Evolutionary conservation across 2,888 invertebrate genomes (phyloP).

Genomic region (Enchytraeus crypticus): DNA sequence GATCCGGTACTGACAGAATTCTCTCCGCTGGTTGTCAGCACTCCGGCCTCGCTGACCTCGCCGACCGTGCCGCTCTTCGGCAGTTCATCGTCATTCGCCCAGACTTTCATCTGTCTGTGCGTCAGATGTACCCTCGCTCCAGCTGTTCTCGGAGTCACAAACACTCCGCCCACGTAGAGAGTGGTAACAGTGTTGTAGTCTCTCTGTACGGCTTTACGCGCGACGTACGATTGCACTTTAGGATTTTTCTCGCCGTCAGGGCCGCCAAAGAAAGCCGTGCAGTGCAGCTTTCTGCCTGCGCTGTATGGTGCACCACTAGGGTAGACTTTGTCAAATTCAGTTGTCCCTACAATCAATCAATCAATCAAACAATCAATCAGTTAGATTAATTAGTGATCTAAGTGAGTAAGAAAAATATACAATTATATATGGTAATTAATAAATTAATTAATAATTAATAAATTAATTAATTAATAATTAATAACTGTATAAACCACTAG

Average conservation of each 20-base stretch:
- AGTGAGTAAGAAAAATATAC: no score
- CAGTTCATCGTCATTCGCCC: conserved; percentile 15
- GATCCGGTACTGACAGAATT: no score
- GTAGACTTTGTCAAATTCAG: no score
- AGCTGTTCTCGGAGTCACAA: conserved; percentile 16
- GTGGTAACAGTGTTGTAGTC: conserved; percentile 8
- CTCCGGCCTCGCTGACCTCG: neutral
- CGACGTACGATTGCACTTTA: conserved; percentile 4
- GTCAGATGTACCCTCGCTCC: conserved; percentile 14
- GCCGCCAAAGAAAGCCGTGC: conserved; percentile 18
- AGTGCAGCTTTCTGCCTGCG: conserved; percentile 12
- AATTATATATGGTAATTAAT: no score
- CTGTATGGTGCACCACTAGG: no score
- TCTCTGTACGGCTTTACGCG: neutral
- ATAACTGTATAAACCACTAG: no score
- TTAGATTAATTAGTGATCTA: no score
- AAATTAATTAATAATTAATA: no score
- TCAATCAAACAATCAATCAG: no score
- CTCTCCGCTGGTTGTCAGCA: neutral
- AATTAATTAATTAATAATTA: no score
- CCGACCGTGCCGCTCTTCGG: neutral
- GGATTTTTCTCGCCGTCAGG: neutral
- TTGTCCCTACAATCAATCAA: no score
- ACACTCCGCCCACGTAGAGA: conserved; percentile 14
- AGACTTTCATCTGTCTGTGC: conserved; percentile 9